Evolutionary conservation across 2,113 vertebrate species (phyloP).

Genomic region (Pseudonaja textilis): DNA sequence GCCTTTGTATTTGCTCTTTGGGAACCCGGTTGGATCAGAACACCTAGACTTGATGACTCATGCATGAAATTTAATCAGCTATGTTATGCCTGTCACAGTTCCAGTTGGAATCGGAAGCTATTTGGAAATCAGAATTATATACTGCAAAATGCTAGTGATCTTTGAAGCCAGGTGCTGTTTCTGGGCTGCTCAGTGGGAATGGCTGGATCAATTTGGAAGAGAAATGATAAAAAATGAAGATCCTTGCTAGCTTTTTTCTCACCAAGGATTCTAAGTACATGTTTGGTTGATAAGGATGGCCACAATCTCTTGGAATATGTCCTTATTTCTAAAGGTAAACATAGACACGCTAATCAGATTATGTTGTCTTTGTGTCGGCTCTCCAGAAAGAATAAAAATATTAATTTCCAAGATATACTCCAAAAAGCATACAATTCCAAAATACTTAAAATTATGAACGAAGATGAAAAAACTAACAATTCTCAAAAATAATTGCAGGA

Average conservation of each 20-base stretch:
- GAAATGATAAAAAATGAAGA: neutral
- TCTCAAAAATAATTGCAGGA: neutral
- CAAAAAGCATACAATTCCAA: neutral
- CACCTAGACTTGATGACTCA: neutral
- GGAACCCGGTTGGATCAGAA: too few relatives aligned
- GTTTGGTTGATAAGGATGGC: neutral
- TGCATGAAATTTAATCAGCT: neutral
- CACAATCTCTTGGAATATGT: neutral
- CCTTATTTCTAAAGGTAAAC: neutral
- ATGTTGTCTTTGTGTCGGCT: neutral
- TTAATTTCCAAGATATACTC: neutral
- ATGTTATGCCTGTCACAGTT: neutral
- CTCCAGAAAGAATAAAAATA: neutral
- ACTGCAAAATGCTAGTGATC: neutral
- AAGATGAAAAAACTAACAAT: neutral
- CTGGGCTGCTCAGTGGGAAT: neutral
- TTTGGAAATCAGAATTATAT: neutral
- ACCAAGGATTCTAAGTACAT: neutral
- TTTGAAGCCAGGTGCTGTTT: neutral
- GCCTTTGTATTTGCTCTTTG: too few relatives aligned
- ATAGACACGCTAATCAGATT: neutral
- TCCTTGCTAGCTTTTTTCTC: neutral
- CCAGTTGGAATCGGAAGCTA: neutral
- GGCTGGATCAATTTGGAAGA: neutral
- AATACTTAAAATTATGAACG: neutral